These are phyloP conservation scores for Dermolepida albohirtum DNA, from an alignment of 2,888 invertebrate genomes.

Conservation along the genomic window DNA sequence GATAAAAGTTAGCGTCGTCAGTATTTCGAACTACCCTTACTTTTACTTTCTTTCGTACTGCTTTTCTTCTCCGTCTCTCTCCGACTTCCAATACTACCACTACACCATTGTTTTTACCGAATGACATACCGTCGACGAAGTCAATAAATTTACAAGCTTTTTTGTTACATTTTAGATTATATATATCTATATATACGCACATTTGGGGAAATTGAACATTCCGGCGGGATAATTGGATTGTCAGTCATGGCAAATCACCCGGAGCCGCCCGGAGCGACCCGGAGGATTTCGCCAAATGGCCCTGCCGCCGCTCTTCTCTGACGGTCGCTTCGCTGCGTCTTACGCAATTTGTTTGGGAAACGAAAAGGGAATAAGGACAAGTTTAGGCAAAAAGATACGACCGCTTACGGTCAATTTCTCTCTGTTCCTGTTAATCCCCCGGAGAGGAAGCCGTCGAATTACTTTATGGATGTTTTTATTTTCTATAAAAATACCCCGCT, in stretches of 20 bases:
- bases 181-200: conserved; percentile 35
- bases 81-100: background rate
- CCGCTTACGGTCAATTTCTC: conserved; percentile 15
- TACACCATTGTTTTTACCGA: conserved; percentile 18
- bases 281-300: conserved; percentile 53
- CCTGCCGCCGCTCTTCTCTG: conserved; percentile 31
- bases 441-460: conserved; percentile 4
- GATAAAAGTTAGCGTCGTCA: conserved; percentile 32
- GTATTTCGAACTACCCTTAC: conserved; percentile 16
- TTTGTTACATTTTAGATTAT: conserved; percentile 41
- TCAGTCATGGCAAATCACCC: conserved; percentile 63
- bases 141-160: conserved; percentile 35
- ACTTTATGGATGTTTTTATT: conserved; percentile 15
- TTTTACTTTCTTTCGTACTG: conserved; percentile 9
- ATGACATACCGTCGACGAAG: conserved; percentile 27
- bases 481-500: conserved; percentile 2
- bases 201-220: conserved; percentile 50
- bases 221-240: conserved; percentile 61
- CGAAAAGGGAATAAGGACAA: background rate
- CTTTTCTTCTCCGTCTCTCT: conserved; percentile 1
- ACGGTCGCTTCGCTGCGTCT: conserved; percentile 8
- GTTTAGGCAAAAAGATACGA: background rate
- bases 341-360: conserved; percentile 14
- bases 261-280: conserved; percentile 45
- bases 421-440: conserved; percentile 14